phyloP scores from a whole-genome alignment of 37 sponge, comb jelly and placozoan genomes.

The Spongia lamella region DNA sequence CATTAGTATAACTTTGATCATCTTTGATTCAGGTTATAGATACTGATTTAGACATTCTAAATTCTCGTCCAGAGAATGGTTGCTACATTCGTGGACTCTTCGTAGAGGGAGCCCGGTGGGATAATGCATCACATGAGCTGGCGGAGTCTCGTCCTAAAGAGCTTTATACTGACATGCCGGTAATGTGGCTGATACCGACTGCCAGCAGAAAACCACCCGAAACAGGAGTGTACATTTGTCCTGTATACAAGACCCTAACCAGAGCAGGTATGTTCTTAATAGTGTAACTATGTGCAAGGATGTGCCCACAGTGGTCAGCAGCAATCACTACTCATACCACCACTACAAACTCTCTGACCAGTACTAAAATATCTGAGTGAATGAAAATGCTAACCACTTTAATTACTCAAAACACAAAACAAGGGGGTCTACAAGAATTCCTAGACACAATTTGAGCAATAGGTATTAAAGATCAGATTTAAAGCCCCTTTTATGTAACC shows the following conservation, averaged over 20 bases:
- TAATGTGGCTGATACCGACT: slow-evolving; percentile 86
- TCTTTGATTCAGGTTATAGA: slow-evolving; percentile 40
- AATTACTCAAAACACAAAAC: too few relatives aligned
- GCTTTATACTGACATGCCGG: slow-evolving; percentile 93
- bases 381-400: too few relatives aligned
- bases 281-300: too few relatives aligned
- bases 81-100: slow-evolving; percentile 94
- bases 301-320: too few relatives aligned
- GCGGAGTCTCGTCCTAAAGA: slow-evolving; percentile 94
- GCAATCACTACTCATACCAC: too few relatives aligned
- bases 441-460: too few relatives aligned
- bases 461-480: too few relatives aligned
- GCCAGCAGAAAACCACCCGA: slow-evolving; percentile 79
- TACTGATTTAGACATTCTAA: slow-evolving; percentile 49
- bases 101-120: slow-evolving; percentile 92
- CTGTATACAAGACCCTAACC: slow-evolving; percentile 97
- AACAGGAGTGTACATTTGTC: slow-evolving; percentile 86
- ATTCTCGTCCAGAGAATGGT: slow-evolving; percentile 82
- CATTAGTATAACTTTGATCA: not conserved
- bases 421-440: too few relatives aligned
- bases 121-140: slow-evolving; percentile 55
- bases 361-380: too few relatives aligned
- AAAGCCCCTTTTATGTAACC: too few relatives aligned
- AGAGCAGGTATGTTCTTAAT: slow-evolving; percentile 77
- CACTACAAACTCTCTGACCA: too few relatives aligned